Conservation (phyloP, 2,797 vertebrate genomes). For the Pangasius macronema region DNA sequence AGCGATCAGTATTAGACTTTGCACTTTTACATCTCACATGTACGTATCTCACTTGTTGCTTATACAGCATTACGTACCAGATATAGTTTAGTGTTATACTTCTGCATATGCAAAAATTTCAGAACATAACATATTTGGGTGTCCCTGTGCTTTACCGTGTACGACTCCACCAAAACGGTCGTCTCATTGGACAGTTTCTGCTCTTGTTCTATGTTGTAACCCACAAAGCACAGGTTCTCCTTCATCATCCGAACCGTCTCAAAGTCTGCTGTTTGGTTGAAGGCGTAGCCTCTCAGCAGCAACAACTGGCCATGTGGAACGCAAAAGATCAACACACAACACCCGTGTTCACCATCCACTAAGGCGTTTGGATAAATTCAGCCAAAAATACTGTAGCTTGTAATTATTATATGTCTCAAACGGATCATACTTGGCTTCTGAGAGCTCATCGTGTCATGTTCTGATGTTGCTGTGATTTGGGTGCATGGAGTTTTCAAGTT, state of each 20-base stretch:
- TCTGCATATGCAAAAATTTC: not conserved
- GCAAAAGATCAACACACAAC: not conserved
- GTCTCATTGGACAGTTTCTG: constrained; percentile 78
- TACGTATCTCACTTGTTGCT: not conserved
- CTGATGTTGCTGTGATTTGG: not conserved
- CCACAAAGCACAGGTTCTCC: constrained; percentile 83
- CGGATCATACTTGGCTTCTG: not conserved
- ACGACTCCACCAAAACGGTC: constrained; percentile 78
- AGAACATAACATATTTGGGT: not conserved
- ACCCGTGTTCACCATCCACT: not conserved
- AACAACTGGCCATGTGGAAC: constrained; percentile 69
- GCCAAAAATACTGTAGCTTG: not conserved
- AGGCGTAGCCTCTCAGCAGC: constrained; percentile 79
- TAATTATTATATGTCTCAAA: too few relatives aligned
- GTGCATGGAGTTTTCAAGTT: not conserved
- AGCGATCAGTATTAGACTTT: not conserved
- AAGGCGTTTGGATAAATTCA: not conserved
- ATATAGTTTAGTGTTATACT: not conserved
- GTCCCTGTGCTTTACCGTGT: constrained; percentile 61
- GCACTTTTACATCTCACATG: not conserved
- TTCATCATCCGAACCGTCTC: constrained; percentile 82
- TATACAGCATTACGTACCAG: not conserved
- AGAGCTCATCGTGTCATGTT: not conserved
- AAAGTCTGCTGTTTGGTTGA: constrained; percentile 83
- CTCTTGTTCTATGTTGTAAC: constrained; percentile 83